These are phyloP conservation scores for Potamarius usumacintae DNA, from an alignment of 2,113 vertebrate species.

Conservation along the genomic window DNA sequence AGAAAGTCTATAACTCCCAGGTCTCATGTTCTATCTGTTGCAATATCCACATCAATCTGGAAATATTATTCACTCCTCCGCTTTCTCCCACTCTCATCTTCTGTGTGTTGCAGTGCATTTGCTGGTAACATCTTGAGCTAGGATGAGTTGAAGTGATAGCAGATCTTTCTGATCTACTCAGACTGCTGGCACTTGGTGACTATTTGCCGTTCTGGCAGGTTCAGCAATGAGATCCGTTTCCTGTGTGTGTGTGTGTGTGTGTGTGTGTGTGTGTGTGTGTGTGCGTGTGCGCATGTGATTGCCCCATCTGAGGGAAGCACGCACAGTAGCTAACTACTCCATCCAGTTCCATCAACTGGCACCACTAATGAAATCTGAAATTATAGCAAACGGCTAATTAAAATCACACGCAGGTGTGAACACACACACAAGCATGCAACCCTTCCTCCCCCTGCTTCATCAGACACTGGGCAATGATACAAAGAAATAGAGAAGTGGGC, in stretches of 20 bases:
- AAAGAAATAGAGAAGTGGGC: slow-evolving; percentile 31
- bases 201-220: slow-evolving; percentile 25
- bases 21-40: slow-evolving; percentile 19
- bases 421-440: slow-evolving; percentile 27
- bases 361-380: slow-evolving; percentile 38
- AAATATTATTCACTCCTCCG: slow-evolving; percentile 4
- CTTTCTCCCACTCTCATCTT: slow-evolving; percentile 7
- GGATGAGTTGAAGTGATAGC: slow-evolving; percentile 20
- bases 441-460: neutral
- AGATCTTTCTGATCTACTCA: slow-evolving; percentile 24
- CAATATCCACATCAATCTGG: slow-evolving; percentile 27
- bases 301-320: neutral
- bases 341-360: slow-evolving; percentile 18
- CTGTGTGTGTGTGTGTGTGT: neutral
- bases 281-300: neutral
- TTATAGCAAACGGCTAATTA: slow-evolving; percentile 37
- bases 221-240: slow-evolving; percentile 12
- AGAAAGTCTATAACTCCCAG: slow-evolving; percentile 2
- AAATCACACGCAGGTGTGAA: slow-evolving; percentile 43
- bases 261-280: slow-evolving; percentile 13
- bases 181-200: slow-evolving; percentile 12
- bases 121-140: slow-evolving; percentile 3
- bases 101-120: slow-evolving; percentile 16
- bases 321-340: slow-evolving; percentile 30
- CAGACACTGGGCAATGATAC: slow-evolving; percentile 15